Conservation (phyloP, 2,113 vertebrate genomes). For the Furnarius figulus region DNA sequence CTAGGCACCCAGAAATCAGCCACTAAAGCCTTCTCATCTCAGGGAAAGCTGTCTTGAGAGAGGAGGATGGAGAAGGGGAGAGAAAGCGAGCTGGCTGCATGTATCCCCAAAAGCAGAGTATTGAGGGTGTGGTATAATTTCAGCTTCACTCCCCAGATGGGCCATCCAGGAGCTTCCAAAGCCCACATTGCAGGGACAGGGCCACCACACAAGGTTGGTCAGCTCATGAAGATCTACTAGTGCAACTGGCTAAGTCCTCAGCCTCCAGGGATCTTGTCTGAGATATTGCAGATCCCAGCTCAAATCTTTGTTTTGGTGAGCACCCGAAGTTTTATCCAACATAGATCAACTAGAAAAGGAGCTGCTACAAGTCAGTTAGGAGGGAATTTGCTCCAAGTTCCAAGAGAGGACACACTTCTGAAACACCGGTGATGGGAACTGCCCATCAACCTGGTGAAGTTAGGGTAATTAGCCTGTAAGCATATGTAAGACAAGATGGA, state of each 20-base stretch:
- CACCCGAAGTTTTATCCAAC: neutral
- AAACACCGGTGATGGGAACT: neutral
- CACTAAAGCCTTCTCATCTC: neutral
- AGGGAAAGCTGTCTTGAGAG: neutral
- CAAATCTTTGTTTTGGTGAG: neutral
- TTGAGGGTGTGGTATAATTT: fast-evolving
- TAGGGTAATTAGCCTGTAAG: neutral
- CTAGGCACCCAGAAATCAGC: neutral
- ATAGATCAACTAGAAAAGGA: neutral
- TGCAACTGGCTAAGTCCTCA: neutral
- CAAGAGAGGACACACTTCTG: neutral
- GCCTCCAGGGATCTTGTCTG: neutral
- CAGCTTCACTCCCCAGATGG: neutral
- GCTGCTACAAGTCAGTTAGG: neutral
- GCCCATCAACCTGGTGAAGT: neutral
- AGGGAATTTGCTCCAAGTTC: neutral
- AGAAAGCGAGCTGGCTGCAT: fast-evolving
- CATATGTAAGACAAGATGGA: neutral
- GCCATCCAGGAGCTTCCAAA: neutral
- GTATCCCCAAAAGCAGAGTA: neutral
- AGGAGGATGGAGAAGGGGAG: neutral
- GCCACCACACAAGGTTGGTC: neutral
- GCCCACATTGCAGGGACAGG: fast-evolving
- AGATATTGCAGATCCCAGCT: neutral
- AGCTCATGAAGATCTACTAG: neutral